Evolutionary conservation across 2,797 vertebrate species (phyloP).

Genomic region (Argyrosomus regius): DNA sequence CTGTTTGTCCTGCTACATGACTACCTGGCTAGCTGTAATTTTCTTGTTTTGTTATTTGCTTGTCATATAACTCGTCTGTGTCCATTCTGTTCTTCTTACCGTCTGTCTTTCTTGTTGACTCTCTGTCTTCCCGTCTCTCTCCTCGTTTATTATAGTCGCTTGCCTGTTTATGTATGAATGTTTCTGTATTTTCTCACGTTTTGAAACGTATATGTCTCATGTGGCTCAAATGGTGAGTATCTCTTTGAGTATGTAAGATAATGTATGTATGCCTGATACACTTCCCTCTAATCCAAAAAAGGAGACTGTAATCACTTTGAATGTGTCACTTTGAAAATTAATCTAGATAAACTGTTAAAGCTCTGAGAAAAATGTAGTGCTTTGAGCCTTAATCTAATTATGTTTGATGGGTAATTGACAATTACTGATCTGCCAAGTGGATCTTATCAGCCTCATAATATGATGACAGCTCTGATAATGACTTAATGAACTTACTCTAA

Average conservation of each 20-base stretch:
- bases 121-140: not conserved
- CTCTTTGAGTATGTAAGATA: not conserved
- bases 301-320: not conserved
- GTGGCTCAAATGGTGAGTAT: not conserved
- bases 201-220: not conserved
- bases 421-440: not conserved
- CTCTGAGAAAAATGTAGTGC: not conserved
- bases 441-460: not conserved
- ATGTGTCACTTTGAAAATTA: not conserved
- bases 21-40: constrained; percentile 14
- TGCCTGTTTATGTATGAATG: not conserved
- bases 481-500: not conserved
- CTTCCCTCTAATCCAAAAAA: not conserved
- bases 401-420: not conserved
- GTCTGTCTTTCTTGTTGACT: not conserved
- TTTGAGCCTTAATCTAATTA: not conserved
- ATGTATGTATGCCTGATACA: not conserved
- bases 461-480: constrained; percentile 5
- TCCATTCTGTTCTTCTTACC: constrained; percentile 2
- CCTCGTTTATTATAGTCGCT: not conserved
- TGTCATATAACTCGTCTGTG: not conserved
- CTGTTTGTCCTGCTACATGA: constrained; percentile 52
- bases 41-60: constrained; percentile 9
- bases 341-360: not conserved
- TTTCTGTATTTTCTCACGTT: not conserved